Percentiles rank a stretch among this genome's conserved stretches.
These are phyloP conservation scores for Pseudococcus viburni DNA, from an alignment of 2,888 invertebrate genomes.

Conservation along the genomic window DNA sequence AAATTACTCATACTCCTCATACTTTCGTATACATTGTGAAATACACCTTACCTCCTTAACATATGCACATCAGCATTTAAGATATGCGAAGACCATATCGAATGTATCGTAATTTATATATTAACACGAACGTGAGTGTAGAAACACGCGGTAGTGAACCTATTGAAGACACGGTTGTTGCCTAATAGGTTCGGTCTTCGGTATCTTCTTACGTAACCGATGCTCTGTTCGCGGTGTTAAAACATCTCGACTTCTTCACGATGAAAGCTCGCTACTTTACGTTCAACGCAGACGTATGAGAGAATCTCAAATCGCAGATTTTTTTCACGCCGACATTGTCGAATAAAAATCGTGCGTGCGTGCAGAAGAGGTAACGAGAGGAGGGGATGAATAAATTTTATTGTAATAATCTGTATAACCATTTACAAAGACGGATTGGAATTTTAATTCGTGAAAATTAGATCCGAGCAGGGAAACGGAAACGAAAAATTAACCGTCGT, in stretches of 20 bases:
- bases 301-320: background rate
- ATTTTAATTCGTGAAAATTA: conserved; percentile 43
- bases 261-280: background rate
- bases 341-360: background rate
- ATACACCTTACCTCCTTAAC: background rate
- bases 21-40: background rate
- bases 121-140: conserved; percentile 16
- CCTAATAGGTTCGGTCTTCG: background rate
- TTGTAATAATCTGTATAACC: background rate
- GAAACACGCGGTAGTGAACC: conserved; percentile 5
- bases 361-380: background rate
- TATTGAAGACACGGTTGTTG: conserved; percentile 7
- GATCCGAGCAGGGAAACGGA: conserved; percentile 18
- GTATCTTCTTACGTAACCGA: background rate
- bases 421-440: background rate
- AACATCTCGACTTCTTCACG: background rate
- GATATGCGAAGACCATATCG: conserved; percentile 1
- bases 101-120: conserved; percentile 18
- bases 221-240: background rate
- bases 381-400: conserved; percentile 10
- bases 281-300: background rate
- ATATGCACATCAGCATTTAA: background rate
- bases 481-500: conserved; percentile 9
- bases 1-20: conserved; percentile 13
- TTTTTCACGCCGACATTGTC: conserved; percentile 34